A percentile compares a stretch with the other conserved stretches of the same genome.
Conservation (phyloP, 92 coral and sea anemone species). For the Epizoanthus fatuus region DNA sequence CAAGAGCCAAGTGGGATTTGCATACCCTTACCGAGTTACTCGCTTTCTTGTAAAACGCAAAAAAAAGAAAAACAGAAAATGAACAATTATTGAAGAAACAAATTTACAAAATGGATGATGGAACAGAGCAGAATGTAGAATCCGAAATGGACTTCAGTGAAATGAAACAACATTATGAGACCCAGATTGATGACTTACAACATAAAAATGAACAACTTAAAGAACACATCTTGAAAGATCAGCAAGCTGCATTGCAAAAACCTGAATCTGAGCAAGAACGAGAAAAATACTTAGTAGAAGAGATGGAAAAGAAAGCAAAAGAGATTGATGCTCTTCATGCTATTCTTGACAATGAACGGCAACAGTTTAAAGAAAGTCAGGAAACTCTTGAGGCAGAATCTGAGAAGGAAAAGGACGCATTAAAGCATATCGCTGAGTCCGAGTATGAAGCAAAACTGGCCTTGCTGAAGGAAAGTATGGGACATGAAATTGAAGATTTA, state of each 20-base stretch:
- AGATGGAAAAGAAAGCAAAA: constrained; percentile 81
- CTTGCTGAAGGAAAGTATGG: constrained; percentile 63
- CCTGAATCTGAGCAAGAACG: constrained; percentile 43
- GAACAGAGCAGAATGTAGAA: constrained; percentile 36
- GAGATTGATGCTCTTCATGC: constrained; percentile 70
- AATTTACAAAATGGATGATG: constrained; percentile 9
- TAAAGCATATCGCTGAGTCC: constrained; percentile 17
- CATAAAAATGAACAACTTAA: constrained; percentile 31
- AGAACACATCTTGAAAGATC: background rate
- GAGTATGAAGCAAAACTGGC: constrained; percentile 57
- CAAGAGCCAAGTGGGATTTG: no score
- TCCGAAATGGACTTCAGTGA: constrained; percentile 79
- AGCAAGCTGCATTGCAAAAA: constrained; percentile 13
- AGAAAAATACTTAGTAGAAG: constrained; percentile 79
- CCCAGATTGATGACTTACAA: constrained; percentile 63
- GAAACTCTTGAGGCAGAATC: constrained; percentile 46
- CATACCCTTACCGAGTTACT: no score
- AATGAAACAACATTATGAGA: constrained; percentile 78
- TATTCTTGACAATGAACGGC: constrained; percentile 73
- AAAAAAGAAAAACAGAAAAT: constrained; percentile 36
- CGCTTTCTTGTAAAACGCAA: no score
- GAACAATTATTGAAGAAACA: constrained; percentile 21
- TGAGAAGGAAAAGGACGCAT: constrained; percentile 16
- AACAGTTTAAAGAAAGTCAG: constrained; percentile 58
- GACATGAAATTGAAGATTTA: constrained; percentile 73